Base-by-base conservation (phyloP, 1,140 invertebrate species). In the Drosophila auraria region DNA sequence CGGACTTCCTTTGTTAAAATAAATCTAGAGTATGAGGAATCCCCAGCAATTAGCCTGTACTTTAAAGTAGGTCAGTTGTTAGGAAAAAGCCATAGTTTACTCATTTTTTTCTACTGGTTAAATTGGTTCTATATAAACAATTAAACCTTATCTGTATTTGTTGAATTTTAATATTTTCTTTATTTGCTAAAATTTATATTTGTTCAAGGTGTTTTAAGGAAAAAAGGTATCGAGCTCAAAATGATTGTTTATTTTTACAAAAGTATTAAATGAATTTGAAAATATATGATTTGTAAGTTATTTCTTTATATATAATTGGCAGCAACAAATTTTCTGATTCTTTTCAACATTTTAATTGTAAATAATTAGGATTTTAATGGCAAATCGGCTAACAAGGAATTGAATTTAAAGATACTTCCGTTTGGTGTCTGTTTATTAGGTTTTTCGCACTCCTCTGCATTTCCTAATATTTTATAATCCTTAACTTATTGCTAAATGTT, bases 1-100 rank as follows among this genome's bases (percentile, higher is more conserved):
- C 79, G 63, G 60, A 66, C 40, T 54, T 62, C 12, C 49, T 17
- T 9, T 30, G n/a, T 23, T 2, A 20, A 56, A 33, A n/a, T 0
- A 45, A 38, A 69, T 17, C 6, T 20, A 2, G 2, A 25, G 20
- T 15, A 5, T 8, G 7, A 5, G 33, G 61, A 59, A 40, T 63
- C n/a, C 23, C 33, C 36, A 23, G 36, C 38, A 64, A 63, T 27
- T 38, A 56, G 27, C 4, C 12, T 2, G 20, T 7, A 54, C 11
- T 25, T 36, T 23, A 38, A 56, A 63, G 30, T 40, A 33, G 30
- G 60, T 25, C 33, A 57, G 23, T 17, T 25, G 47, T 6, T 25
- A 25, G 49, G 30, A 56, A 36, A 36, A 30, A 38, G 11, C 30
- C 30, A n/a, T 54, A 12, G 59, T 36, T 56, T 36, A 56, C 20